Conservation (phyloP, 2,888 invertebrate species). For the Parochlus steinenii region DNA sequence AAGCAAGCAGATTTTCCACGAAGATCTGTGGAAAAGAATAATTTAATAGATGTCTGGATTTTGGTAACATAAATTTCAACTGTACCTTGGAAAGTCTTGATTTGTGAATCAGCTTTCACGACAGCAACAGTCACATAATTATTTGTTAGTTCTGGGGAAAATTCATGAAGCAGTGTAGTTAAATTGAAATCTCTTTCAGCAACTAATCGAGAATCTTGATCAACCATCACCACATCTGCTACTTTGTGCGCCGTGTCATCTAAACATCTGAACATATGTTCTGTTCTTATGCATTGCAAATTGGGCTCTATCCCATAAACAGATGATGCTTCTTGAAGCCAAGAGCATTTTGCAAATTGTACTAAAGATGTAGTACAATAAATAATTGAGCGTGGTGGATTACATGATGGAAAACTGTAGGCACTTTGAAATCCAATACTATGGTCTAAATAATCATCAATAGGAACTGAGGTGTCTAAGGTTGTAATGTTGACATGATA, state of each 20-base stretch:
- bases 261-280: conserved; percentile 47
- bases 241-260: conserved; percentile 40
- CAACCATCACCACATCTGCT: conserved; percentile 55
- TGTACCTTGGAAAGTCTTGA: conserved; percentile 24
- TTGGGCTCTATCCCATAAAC: conserved; percentile 64
- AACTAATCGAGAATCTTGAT: conserved; percentile 50
- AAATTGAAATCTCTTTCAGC: conserved; percentile 41
- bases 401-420: conserved; percentile 49
- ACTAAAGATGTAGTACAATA: conserved; percentile 51
- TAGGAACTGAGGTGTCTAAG: conserved; percentile 40
- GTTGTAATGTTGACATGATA: conserved; percentile 36
- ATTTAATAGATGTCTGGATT: neutral
- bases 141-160: conserved; percentile 23
- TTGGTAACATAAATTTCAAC: neutral
- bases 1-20: conserved; percentile 60
- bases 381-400: conserved; percentile 44
- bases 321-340: conserved; percentile 54
- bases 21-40: conserved; percentile 39
- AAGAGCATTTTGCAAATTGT: conserved; percentile 61
- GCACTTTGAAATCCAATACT: conserved; percentile 45
- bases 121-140: conserved; percentile 42
- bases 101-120: conserved; percentile 39
- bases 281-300: conserved; percentile 53
- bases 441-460: conserved; percentile 47
- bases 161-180: conserved; percentile 24